A percentile compares a stretch with the other conserved stretches of the same genome.
phyloP scores from a whole-genome alignment of 92 coral and sea anemone species.

The Actinostola sp. region DNA sequence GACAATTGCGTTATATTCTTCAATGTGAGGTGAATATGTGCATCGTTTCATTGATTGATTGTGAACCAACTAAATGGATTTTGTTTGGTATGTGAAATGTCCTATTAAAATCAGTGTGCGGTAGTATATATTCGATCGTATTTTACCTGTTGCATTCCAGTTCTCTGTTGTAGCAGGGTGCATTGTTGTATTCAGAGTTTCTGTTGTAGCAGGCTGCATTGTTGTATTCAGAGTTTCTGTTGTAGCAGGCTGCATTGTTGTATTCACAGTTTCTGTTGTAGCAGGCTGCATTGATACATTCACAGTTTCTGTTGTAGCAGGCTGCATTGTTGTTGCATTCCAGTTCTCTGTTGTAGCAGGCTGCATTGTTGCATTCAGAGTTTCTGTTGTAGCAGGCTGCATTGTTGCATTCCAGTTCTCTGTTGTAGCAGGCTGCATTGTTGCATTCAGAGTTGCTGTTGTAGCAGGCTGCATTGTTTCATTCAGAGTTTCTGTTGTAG shows the following conservation, averaged over 20 bases:
- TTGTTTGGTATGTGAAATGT: too few species aligned
- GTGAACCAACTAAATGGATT: too few species aligned
- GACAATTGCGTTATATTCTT: too few species aligned
- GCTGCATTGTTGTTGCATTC: background rate
- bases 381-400: background rate
- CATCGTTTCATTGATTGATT: too few species aligned
- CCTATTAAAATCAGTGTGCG: too few species aligned
- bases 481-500: background rate
- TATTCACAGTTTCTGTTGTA: background rate
- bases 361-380: background rate
- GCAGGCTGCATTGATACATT: background rate
- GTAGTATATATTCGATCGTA: too few species aligned
- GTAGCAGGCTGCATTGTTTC: background rate
- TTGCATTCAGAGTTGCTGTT: background rate
- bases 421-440: background rate
- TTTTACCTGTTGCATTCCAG: background rate
- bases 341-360: background rate
- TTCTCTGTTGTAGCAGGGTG: background rate
- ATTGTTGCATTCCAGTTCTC: background rate
- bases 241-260: background rate
- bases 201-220: background rate
- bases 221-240: background rate
- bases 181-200: background rate
- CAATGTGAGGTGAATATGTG: too few species aligned
- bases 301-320: background rate